Base-by-base conservation (phyloP, 2,888 invertebrate genomes). In the Blastobasis lacticolella region DNA sequence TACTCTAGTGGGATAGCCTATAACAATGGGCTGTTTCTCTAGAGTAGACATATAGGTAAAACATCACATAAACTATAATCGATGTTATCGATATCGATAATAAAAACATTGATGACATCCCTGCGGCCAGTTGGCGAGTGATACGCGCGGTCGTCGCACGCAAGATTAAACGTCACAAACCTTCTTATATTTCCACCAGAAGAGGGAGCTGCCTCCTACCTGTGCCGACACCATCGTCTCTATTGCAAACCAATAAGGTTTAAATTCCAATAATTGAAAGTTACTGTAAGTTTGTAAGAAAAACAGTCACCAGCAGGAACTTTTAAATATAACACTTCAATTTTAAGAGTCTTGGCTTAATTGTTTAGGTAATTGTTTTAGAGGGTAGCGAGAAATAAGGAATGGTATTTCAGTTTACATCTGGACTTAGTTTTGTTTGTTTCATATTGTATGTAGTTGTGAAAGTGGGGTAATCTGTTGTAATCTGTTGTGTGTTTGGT, bases 141-240 rank as follows among this genome's bases (percentile, higher is more conserved):
- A 85, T 83, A 82, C 85, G 83, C 81, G 78, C 78, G 75, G 75
- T 80, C 76, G 81, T 78, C 75, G 74, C 78, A 84, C 85, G 85
- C 85, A 85, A 88, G 86, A 88, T 87, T 87, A 88, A 87, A 87
- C 83, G 87, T 87, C 87, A 87, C 82, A 78, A 83, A 78, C 83
- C 85, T 81, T 81, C 82, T 66, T 68, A 68, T 70, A 73, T 65
- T 69, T 66, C 67, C 60, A 48, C 44, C 48, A 48, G 48, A 45
- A 45, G 45, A 9, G n/a, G 46, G 49, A 10, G 44, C 6, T 41
- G 40, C 36, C 10, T 37, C 8, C 62, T 54, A 69, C 67, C 65
- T 66, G 61, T 61, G 49, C 69, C 56, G 37, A 10, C 51, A 55
- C 6, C 37, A 50, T 48, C 59, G 59, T 46, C 61, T 59, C 58